Conservation (phyloP, 1,140 invertebrate species). For the Danaus melanippus region DNA sequence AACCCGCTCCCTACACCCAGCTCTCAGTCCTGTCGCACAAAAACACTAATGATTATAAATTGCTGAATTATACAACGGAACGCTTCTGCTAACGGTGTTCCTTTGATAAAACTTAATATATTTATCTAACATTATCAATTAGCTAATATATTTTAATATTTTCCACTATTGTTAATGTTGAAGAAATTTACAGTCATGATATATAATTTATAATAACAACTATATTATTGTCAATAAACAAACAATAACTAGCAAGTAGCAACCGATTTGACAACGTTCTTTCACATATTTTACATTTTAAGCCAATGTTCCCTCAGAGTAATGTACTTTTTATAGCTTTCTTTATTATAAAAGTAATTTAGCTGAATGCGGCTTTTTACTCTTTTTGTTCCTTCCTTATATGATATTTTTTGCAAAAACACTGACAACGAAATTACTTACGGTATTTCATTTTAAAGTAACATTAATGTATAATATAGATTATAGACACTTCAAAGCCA, state of each 20-base stretch:
- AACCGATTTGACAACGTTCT: neutral
- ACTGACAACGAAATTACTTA: too few species aligned
- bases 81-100: conserved; percentile 32
- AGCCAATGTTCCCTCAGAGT: conserved; percentile 6
- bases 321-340: conserved; percentile 46
- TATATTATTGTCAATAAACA: conserved; percentile 1
- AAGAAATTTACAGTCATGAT: too few species aligned
- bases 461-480: too few species aligned
- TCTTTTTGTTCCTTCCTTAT: too few species aligned
- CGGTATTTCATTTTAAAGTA: too few species aligned
- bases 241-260: conserved; percentile 5
- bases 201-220: conserved; percentile 6
- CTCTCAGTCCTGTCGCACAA: conserved; percentile 32
- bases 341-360: conserved; percentile 40
- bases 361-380: conserved; percentile 34
- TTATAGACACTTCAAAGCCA: too few species aligned
- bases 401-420: too few species aligned
- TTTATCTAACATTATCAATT: neutral
- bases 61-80: conserved; percentile 52
- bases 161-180: too few species aligned
- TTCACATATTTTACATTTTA: too few species aligned
- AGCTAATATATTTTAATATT: too few species aligned
- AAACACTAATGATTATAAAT: conserved; percentile 63
- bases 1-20: conserved; percentile 20
- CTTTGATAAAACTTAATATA: conserved; percentile 17